Conservation (phyloP, 2,888 invertebrate species). For the Lumbricus terrestris region DNA sequence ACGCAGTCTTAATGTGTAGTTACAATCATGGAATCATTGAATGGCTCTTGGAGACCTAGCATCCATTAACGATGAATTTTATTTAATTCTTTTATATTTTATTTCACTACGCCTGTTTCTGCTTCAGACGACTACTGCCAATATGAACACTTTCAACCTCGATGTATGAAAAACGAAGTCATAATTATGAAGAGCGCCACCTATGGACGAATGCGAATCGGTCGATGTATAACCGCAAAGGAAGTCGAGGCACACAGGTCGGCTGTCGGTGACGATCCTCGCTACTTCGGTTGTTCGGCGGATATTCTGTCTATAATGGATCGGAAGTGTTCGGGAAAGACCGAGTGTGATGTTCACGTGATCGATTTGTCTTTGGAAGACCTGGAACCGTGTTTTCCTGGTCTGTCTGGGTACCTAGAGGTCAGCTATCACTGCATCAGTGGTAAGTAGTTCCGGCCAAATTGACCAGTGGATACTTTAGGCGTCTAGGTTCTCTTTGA, state of each 20-base stretch:
- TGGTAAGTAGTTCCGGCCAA: conserved; percentile 9
- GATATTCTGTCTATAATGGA: conserved; percentile 19
- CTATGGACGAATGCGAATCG: conserved; percentile 3
- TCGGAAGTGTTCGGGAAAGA: conserved; percentile 22
- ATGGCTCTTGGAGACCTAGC: no score
- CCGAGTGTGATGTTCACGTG: conserved; percentile 19
- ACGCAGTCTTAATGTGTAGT: background rate
- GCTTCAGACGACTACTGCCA: conserved; percentile 15
- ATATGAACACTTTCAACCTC: conserved; percentile 20
- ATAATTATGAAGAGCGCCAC: conserved; percentile 21
- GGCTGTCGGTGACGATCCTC: background rate
- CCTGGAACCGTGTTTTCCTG: conserved; percentile 14
- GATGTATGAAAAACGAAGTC: conserved; percentile 23
- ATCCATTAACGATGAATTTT: no score
- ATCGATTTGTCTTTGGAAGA: conserved; percentile 17
- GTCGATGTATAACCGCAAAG: conserved; percentile 16
- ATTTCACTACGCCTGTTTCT: background rate
- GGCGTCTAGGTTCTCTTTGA: no score
- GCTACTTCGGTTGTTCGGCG: conserved; percentile 22
- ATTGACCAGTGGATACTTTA: background rate
- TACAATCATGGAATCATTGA: no score
- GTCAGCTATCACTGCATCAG: conserved; percentile 26
- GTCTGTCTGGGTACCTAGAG: conserved; percentile 20
- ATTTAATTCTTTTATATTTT: no score
- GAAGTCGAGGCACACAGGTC: background rate